These are phyloP conservation scores for Tethya wilhelma DNA, from an alignment of 37 sponge, comb jelly and placozoan genomes.

Conservation along the genomic window DNA sequence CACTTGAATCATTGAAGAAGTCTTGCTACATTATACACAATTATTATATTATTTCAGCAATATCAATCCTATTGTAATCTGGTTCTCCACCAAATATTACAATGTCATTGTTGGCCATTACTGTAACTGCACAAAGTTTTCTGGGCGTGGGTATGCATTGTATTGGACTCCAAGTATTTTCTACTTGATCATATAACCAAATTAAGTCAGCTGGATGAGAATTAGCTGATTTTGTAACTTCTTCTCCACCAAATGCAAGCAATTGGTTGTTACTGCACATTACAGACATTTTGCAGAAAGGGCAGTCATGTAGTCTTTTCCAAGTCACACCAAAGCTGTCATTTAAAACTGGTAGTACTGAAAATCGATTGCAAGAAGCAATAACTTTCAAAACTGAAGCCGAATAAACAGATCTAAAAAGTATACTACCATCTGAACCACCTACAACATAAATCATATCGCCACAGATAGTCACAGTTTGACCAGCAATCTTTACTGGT, in stretches of 20 bases:
- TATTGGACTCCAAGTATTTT: constrained; percentile 49
- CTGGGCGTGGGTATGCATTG: constrained; percentile 42
- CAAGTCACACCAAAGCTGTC: not conserved
- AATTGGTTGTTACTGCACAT: constrained; percentile 22
- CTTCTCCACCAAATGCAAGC: constrained; percentile 55
- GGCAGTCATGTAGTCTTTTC: constrained; percentile 39
- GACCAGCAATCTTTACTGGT: constrained; percentile 37
- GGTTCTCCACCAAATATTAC: constrained; percentile 52
- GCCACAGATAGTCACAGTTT: constrained; percentile 28
- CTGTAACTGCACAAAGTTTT: constrained; percentile 44
- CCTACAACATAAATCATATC: constrained; percentile 26
- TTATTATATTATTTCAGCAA: constrained; percentile 27
- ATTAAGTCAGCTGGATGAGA: constrained; percentile 43
- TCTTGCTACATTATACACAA: too few relatives aligned
- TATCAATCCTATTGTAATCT: constrained; percentile 38
- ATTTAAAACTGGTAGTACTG: not conserved
- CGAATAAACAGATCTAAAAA: not conserved
- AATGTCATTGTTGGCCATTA: constrained; percentile 15
- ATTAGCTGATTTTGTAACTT: constrained; percentile 18
- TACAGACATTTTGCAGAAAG: constrained; percentile 44
- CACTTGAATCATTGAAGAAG: too few relatives aligned
- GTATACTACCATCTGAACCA: not conserved
- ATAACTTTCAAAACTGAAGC: constrained; percentile 14
- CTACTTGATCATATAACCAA: constrained; percentile 28
- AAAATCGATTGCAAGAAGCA: constrained; percentile 34